Evolutionary conservation across 2,113 vertebrate genomes (phyloP), one percentile per base, ranked within the genome.

Genomic region (Elachura formosa): DNA sequence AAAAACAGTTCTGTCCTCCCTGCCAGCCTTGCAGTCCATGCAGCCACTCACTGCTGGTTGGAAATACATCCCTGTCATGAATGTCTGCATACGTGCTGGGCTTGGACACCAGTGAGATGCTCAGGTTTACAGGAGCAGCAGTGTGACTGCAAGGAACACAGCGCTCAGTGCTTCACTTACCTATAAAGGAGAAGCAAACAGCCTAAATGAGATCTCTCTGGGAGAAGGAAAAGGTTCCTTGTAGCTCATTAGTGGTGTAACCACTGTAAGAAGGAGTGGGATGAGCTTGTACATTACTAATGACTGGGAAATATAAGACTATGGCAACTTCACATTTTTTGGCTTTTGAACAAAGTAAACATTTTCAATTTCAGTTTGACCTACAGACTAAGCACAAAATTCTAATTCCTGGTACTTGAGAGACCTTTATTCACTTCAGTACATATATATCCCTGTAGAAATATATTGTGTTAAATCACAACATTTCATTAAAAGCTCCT

Each of bases 81-180:
- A 25, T 1, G 0, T 49, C 51, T 54, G 51, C 26, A 10, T 8
- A 25, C 1, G 6, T 3, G 1, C 28, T 56, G 26, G 22, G 9
- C 16, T 54, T 66, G 55, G 84, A 17, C 34, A 51, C 22, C 40
- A 45, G 2, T 0, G 1, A 77, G 66, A 62, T 43, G 34, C 33
- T 55, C 20, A 45, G 34, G 49, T 40, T 56, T 36, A 56, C 29
- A 72, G 48, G 7, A 63, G 36, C 31, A 68, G 4, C 6, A 20
- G 17, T 55, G 46, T 38, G 29, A 34, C 59, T 64, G 45, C 25
- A 55, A 73, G 31, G 38, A 94, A 24, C 3, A 1, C 3, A 1
- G 6, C 0, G 0, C 58, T 43, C 11, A 14, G 11, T n/a, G n/a
- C 29, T 85, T 72, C 43, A 36, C 34, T 68, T 38, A 40, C 36